Base-by-base conservation (phyloP, 2,113 vertebrate species). In the Mungos mungo region DNA sequence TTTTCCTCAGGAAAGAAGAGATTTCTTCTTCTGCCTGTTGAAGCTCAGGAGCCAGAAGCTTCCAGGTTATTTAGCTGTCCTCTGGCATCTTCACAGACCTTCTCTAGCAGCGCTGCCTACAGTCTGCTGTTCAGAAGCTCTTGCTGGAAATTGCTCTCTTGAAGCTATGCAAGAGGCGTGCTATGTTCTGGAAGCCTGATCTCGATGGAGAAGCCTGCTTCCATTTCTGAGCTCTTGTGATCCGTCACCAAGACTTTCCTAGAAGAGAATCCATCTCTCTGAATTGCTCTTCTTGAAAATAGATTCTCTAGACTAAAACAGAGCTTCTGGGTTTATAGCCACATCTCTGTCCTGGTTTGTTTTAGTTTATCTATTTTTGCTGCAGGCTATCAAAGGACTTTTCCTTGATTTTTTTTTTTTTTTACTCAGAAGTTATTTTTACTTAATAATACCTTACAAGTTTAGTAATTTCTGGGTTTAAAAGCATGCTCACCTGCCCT, bases 1-100 rank as follows among this genome's bases (percentile, higher is more conserved):
- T 80, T 97, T 96, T 94, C 88, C 96, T 85, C 11, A 31, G 83
- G 84, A 81, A 82, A 93, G 50, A 82, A 88, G 81, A 92, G 10
- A n/a, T n/a, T 81, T 79, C 91, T 81, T 79, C 91, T 85, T 88
- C 90, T 96, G 83, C 69, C 45, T 7, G 4, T 82, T 92, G 87
- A 87, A 90, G 50, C 50, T 90, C 69, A 54, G 71, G 45, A 38
- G 83, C 84, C 65, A 88, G 90, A 31, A 74, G 50, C 74, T 88
- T 68, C 89, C 19, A 38, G 89, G n/a, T 45, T 71, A 11, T 57
- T 25, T 52, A 3, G 31, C 33, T 86, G 45, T 33, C 71, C 90
- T 52, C 50, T 6, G 23, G 68, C 50, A 33, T 80, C 7, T 38
- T 81, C 38, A 15, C 41, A 88, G 80, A 23, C 50, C 11, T 47